Percentiles rank a stretch among this genome's conserved stretches.
These are phyloP conservation scores for Eupristina koningsbergeri DNA, from an alignment of 1,140 invertebrate genomes.

Conservation along the genomic window DNA sequence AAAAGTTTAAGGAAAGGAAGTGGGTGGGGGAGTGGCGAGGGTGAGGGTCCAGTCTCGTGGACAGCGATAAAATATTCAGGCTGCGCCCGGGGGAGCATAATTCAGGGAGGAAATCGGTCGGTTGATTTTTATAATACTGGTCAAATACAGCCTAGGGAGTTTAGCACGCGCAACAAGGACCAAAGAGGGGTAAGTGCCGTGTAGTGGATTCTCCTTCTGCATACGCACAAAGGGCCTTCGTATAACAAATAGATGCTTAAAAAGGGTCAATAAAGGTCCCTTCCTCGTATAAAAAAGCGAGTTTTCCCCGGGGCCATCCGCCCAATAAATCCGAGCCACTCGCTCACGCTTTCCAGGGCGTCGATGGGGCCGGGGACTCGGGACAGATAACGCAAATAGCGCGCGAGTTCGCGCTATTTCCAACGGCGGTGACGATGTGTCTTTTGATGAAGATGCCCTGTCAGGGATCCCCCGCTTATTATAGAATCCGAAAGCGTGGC, in stretches of 20 bases:
- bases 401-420: too few relatives aligned
- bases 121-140: constrained; percentile 76
- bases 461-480: neutral
- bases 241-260: constrained; percentile 75
- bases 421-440: neutral
- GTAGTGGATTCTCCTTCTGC: constrained; percentile 54
- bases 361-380: neutral
- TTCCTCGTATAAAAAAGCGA: constrained; percentile 52
- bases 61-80: constrained; percentile 74
- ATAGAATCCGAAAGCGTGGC: neutral
- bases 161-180: constrained; percentile 30
- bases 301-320: constrained; percentile 61
- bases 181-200: constrained; percentile 46
- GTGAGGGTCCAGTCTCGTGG: constrained; percentile 56
- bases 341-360: neutral
- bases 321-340: constrained; percentile 40
- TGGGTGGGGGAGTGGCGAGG: neutral
- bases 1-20: neutral
- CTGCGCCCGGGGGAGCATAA: constrained; percentile 69
- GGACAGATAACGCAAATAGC: neutral
- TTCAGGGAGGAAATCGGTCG: constrained; percentile 74
- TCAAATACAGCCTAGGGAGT: constrained; percentile 73
- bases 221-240: constrained; percentile 70
- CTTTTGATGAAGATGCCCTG: too few relatives aligned
- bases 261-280: constrained; percentile 73